phyloP scores from a whole-genome alignment of 2,888 invertebrate genomes.

The Phlogophora meticulosa region DNA sequence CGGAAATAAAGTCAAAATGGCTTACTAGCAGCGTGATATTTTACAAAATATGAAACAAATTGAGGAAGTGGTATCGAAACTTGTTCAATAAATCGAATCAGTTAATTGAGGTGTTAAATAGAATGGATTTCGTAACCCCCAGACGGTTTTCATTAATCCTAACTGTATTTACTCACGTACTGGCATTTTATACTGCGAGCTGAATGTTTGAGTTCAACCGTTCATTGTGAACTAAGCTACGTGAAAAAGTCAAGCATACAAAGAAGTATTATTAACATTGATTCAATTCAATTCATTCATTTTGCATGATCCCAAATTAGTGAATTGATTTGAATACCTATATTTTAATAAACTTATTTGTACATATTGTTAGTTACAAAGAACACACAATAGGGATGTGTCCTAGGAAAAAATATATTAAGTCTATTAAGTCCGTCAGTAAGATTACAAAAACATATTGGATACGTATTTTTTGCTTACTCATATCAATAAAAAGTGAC shows the following conservation, averaged over 20 bases:
- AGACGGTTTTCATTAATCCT: slow-evolving; percentile 75
- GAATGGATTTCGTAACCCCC: slow-evolving; percentile 72
- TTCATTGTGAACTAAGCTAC: neutral
- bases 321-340: no score
- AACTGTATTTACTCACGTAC: slow-evolving; percentile 42
- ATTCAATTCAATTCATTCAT: no score
- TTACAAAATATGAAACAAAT: slow-evolving; percentile 64
- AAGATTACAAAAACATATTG: no score
- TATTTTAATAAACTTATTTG: no score
- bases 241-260: neutral
- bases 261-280: no score
- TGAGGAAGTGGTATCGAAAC: slow-evolving; percentile 66
- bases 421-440: no score
- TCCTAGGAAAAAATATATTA: no score
- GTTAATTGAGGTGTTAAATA: slow-evolving; percentile 80
- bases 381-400: no score
- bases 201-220: neutral
- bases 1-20: slow-evolving; percentile 36
- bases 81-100: slow-evolving; percentile 78
- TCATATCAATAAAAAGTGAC: no score
- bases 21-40: slow-evolving; percentile 34
- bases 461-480: no score
- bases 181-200: neutral
- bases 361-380: no score
- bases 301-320: no score